A percentile compares a stretch with the other conserved stretches of the same genome.
These are phyloP conservation scores for Helobdella robusta DNA, from an alignment of 2,888 invertebrate genomes.

Conservation along the genomic window DNA sequence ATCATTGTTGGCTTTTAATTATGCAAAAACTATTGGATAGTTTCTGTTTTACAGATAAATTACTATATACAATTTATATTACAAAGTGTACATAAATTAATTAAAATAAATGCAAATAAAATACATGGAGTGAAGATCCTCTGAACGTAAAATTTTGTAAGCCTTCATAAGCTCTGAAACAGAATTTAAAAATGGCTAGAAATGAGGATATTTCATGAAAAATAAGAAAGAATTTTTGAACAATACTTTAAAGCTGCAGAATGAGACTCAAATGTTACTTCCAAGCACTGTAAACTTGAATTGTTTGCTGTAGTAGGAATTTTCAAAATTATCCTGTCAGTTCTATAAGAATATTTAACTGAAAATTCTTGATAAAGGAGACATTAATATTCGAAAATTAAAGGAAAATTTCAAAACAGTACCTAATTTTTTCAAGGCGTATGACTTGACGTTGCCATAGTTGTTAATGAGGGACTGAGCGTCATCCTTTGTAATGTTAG, in stretches of 20 bases:
- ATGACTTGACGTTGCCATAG: conserved; percentile 7
- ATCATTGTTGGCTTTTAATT: background rate
- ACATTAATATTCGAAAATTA: too few species aligned
- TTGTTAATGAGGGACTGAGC: background rate
- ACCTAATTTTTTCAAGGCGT: background rate
- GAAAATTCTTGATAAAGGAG: too few species aligned
- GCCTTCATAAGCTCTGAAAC: conserved; percentile 24
- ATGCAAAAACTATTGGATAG: background rate
- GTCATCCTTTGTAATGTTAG: conserved; percentile 5
- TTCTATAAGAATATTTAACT: too few species aligned
- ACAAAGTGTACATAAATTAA: background rate
- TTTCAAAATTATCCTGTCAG: too few species aligned
- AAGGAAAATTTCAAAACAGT: too few species aligned
- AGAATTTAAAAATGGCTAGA: background rate
- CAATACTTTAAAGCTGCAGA: conserved; percentile 12
- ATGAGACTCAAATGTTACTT: conserved; percentile 13
- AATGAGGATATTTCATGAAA: background rate
- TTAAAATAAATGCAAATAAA: background rate
- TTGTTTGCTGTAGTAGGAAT: background rate
- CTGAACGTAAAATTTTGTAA: conserved; percentile 22
- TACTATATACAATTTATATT: background rate
- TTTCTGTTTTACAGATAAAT: background rate
- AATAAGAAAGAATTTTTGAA: background rate
- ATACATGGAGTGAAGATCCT: conserved; percentile 15
- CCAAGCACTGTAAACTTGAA: too few species aligned